Base-by-base conservation (phyloP, 2,797 vertebrate genomes). In the Alosa sapidissima region DNA sequence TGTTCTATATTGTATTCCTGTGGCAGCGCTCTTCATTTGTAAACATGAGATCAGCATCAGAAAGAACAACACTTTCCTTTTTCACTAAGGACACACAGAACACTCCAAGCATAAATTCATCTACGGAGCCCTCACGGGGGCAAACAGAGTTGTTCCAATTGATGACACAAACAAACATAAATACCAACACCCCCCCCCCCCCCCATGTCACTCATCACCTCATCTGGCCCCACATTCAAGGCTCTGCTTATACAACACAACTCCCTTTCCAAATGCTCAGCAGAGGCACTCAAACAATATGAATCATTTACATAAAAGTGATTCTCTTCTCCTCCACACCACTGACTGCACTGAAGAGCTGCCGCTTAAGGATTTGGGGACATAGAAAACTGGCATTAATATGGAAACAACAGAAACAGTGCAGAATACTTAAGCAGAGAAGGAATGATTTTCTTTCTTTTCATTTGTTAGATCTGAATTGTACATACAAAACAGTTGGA, bases 31-130 rank as follows among this genome's bases (percentile, higher is more conserved):
- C 36, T 72, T 72, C 68, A 75, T 75, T 75, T 16, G 68, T 75
- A 75, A 75, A 75, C 68, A 75, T 75, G 65, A 72, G 65, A 36
- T 41, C 65, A 19, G 28, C 68, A 41, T 75, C 68, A 45, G 36
- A 19, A 33, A 75, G 14, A 36, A 75, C 13, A 75, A 0, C 33
- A 75, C 36, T 41, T 28, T 65, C n/a, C 60, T n/a, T 60, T 41
- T n/a, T 11, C 28, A 75, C 13, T 68, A 14, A 52, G 62, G 10
- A 36, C 62, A 75, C 68, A 36, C 11, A 4, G 9, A 16, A 19
- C 68, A 75, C 33, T 41, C 10, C 68, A 75, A 11, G 33, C 36
- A 75, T 41, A 41, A 41, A 75, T 41, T 45, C 13, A 19, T 19
- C 68, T 75, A 75, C 33, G 33, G 68, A 41, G 33, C 36, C 68